Percentiles rank a stretch among this genome's conserved stretches.
These are phyloP conservation scores for Drosophila greeni DNA, from an alignment of 2,888 invertebrate genomes.

Conservation along the genomic window DNA sequence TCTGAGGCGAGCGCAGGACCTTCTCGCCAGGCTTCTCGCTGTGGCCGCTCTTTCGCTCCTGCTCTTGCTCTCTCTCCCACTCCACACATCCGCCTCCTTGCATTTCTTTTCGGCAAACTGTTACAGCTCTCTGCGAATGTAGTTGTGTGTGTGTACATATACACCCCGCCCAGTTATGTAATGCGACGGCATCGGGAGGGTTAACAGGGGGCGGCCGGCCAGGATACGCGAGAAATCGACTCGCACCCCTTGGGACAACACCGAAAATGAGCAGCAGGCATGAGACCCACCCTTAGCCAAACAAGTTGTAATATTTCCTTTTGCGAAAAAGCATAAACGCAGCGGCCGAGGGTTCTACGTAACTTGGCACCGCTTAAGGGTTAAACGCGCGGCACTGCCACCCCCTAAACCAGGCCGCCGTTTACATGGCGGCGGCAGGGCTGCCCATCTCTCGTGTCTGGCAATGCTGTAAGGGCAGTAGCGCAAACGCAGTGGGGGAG, in stretches of 20 bases:
- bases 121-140: slow-evolving; percentile 51
- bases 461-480: slow-evolving; percentile 43
- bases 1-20: slow-evolving; percentile 60
- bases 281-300: slow-evolving; percentile 59
- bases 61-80: slow-evolving; percentile 7
- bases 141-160: slow-evolving; percentile 6
- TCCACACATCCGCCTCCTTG: not conserved
- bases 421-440: slow-evolving; percentile 17
- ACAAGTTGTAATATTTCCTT: slow-evolving; percentile 60
- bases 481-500: slow-evolving; percentile 28
- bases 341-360: not conserved
- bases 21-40: slow-evolving; percentile 43
- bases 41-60: slow-evolving; percentile 21
- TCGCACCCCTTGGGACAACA: slow-evolving; percentile 29
- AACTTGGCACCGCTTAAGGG: slow-evolving; percentile 51
- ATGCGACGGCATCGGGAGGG: slow-evolving; percentile 32
- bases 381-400: slow-evolving; percentile 63
- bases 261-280: slow-evolving; percentile 61
- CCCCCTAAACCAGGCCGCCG: slow-evolving; percentile 46
- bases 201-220: slow-evolving; percentile 11
- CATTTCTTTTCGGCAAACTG: slow-evolving; percentile 44
- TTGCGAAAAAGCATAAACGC: slow-evolving; percentile 53
- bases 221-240: slow-evolving; percentile 23
- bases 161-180: slow-evolving; percentile 69
- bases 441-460: slow-evolving; percentile 30